Conservation (phyloP, 2,888 invertebrate species). For the Allophyes oxyacanthae region DNA sequence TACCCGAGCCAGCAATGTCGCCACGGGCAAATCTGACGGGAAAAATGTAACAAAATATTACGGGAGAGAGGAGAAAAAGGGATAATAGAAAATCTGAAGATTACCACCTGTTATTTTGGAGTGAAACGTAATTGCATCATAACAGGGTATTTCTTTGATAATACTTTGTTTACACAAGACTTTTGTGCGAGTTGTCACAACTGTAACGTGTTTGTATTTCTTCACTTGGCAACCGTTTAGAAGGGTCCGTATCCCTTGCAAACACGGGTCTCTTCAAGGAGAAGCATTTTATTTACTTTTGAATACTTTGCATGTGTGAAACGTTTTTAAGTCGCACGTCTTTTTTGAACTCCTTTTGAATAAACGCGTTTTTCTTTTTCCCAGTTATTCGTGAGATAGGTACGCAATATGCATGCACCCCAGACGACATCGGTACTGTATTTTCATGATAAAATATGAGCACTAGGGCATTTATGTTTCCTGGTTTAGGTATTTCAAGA, state of each 20-base stretch:
- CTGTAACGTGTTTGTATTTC: slow-evolving; percentile 24
- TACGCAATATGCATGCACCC: too few species aligned
- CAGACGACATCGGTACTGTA: too few species aligned
- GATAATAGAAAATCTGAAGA: slow-evolving; percentile 58
- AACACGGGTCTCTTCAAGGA: slow-evolving; percentile 36
- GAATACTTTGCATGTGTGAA: slow-evolving; percentile 19
- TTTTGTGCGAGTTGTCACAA: slow-evolving; percentile 17
- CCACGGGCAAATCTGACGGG: slow-evolving; percentile 51
- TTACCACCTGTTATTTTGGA: slow-evolving; percentile 64
- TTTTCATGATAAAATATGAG: too few species aligned
- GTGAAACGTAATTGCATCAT: slow-evolving; percentile 58
- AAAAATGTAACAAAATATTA: slow-evolving; percentile 58
- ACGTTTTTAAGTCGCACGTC: background rate
- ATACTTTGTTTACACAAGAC: slow-evolving; percentile 7
- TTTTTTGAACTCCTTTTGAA: slow-evolving; percentile 12
- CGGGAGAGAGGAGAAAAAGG: slow-evolving; percentile 29
- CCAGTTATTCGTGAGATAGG: too few species aligned
- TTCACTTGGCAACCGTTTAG: slow-evolving; percentile 21
- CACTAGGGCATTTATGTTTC: too few species aligned
- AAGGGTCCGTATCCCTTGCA: slow-evolving; percentile 3
- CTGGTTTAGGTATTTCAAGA: too few species aligned
- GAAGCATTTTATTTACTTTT: slow-evolving; percentile 27
- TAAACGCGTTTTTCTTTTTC: slow-evolving; percentile 13
- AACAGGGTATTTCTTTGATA: slow-evolving; percentile 21
- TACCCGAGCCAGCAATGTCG: slow-evolving; percentile 50